These are phyloP conservation scores for Channa argus DNA, from an alignment of 2,113 vertebrate species.

Conservation along the genomic window DNA sequence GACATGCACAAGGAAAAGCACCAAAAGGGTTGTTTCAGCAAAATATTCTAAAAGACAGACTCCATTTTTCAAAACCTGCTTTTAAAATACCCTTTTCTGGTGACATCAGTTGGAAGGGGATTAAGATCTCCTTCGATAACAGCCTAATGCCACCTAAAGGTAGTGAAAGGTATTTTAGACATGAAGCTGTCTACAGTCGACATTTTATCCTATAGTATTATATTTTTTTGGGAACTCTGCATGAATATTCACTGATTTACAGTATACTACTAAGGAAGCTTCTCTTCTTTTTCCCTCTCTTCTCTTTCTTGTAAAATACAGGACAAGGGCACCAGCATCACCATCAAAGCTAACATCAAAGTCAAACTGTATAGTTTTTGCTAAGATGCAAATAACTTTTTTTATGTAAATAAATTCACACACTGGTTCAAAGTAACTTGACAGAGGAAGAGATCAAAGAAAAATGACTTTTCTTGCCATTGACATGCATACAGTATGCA, in stretches of 20 bases:
- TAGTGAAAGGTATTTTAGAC: constrained; percentile 1
- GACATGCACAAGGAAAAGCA: background rate
- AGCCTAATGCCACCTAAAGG: constrained; percentile 26
- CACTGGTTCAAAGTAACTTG: constrained; percentile 39
- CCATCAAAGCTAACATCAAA: constrained; percentile 72
- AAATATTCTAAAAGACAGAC: background rate
- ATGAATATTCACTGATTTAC: background rate
- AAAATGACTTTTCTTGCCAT: constrained; percentile 42
- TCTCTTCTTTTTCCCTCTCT: background rate
- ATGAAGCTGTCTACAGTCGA: background rate
- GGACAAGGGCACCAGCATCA: constrained; percentile 31
- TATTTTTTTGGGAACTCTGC: background rate
- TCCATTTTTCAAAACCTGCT: background rate
- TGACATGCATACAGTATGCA: constrained; percentile 39
- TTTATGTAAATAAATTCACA: constrained; percentile 71
- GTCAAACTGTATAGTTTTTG: constrained; percentile 45
- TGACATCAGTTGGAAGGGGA: background rate
- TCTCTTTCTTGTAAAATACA: constrained; percentile 14
- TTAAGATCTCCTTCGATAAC: constrained; percentile 22
- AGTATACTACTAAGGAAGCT: background rate
- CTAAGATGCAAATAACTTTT: constrained; percentile 52
- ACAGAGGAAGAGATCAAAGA: constrained; percentile 59
- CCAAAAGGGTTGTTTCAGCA: constrained; percentile 2
- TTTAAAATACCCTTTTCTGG: constrained; percentile 1
- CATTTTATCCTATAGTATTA: background rate